Evolutionary conservation across 2,113 vertebrate genomes (phyloP).

Genomic region (Varanus komodoensis): DNA sequence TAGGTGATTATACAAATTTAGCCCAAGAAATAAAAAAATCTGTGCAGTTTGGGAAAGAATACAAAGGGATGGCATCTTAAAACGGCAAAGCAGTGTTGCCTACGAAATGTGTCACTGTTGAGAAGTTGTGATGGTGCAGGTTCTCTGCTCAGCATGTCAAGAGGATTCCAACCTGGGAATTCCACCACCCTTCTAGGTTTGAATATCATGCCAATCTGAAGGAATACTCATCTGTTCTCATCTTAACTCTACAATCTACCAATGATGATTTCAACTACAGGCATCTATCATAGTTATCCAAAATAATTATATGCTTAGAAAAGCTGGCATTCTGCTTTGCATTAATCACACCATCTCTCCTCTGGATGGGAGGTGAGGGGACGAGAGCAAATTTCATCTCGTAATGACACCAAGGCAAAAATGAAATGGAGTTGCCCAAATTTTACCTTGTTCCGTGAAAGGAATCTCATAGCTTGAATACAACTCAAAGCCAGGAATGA

Average conservation of each 20-base stretch:
- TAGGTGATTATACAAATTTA: background rate
- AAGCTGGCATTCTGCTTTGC: slow-evolving; percentile 15
- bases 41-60: background rate
- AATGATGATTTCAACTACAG: slow-evolving; percentile 27
- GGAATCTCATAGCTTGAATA: background rate
- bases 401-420: slow-evolving; percentile 17
- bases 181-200: slow-evolving; percentile 6
- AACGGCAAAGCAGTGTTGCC: background rate
- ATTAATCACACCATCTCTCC: slow-evolving; percentile 15
- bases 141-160: background rate
- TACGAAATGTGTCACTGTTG: slow-evolving; percentile 26
- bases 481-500: slow-evolving; percentile 34
- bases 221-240: slow-evolving; percentile 20
- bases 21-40: background rate
- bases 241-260: slow-evolving; percentile 10
- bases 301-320: slow-evolving; percentile 33
- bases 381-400: slow-evolving; percentile 4
- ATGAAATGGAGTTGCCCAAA: background rate
- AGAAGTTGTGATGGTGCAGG: slow-evolving; percentile 26
- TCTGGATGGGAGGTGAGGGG: background rate
- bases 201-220: slow-evolving; percentile 17
- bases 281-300: slow-evolving; percentile 30
- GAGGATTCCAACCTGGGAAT: background rate
- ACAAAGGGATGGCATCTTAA: background rate
- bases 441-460: slow-evolving; percentile 35